phyloP scores from a whole-genome alignment of 1,140 invertebrate species.

The Zaprionus vittiger region DNA sequence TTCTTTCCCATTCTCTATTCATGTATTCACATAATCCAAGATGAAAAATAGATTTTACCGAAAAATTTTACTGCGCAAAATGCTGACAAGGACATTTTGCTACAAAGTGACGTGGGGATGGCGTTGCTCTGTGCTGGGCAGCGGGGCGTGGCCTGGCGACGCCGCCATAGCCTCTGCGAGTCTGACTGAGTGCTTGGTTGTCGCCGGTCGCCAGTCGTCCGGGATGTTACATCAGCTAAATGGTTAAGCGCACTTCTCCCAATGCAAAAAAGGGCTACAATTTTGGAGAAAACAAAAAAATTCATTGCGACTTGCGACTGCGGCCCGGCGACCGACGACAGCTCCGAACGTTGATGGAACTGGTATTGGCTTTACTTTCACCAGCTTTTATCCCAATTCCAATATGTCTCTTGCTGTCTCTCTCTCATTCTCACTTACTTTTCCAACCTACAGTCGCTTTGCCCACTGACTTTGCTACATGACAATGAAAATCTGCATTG shows the following conservation, averaged over 20 bases:
- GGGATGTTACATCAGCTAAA: slow-evolving; percentile 80
- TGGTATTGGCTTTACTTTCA: slow-evolving; percentile 63
- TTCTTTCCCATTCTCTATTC: slow-evolving; percentile 64
- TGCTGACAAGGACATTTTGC: slow-evolving; percentile 76
- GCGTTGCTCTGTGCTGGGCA: not conserved
- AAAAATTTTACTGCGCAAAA: slow-evolving; percentile 81
- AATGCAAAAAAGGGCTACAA: slow-evolving; percentile 64
- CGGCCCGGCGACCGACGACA: slow-evolving; percentile 51
- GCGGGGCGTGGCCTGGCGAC: slow-evolving; percentile 15
- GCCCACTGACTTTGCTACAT: slow-evolving; percentile 76
- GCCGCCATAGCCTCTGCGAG: slow-evolving; percentile 10
- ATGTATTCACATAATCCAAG: slow-evolving; percentile 81
- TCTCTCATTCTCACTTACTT: not conserved
- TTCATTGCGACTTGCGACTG: slow-evolving; percentile 20
- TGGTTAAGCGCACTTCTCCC: slow-evolving; percentile 74
- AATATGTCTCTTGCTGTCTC: slow-evolving; percentile 20
- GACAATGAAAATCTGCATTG: slow-evolving; percentile 79
- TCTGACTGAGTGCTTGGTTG: slow-evolving; percentile 43
- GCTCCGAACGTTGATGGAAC: slow-evolving; percentile 62
- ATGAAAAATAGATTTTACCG: slow-evolving; percentile 79
- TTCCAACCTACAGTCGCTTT: slow-evolving; percentile 16
- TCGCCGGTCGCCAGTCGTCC: slow-evolving; percentile 19
- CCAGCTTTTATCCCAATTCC: slow-evolving; percentile 21
- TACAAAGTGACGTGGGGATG: slow-evolving; percentile 5
- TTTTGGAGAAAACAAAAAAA: slow-evolving; percentile 54